Base-by-base conservation (phyloP, 2,113 vertebrate species). In the Megalops atlanticus region DNA sequence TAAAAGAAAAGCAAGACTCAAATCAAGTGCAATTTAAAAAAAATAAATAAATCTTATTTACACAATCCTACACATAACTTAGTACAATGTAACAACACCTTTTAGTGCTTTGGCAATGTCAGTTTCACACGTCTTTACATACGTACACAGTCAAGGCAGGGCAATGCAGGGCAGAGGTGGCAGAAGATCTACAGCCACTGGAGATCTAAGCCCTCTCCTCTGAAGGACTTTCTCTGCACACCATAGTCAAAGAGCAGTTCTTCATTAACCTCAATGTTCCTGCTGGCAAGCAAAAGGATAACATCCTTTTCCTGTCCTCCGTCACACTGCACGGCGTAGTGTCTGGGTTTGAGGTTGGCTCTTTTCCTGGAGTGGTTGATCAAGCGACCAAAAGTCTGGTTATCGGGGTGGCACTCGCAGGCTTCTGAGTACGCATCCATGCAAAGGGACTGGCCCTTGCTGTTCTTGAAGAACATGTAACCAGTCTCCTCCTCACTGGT, bases 171-270 rank as follows among this genome's bases (percentile, higher is more conserved):
- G n/a, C n/a, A n/a, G n/a, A n/a, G n/a, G n/a, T n/a, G n/a, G n/a
- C n/a, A n/a, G n/a, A n/a, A n/a, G 38, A 21, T 33, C 47, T 21
- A 74, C 72, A 82, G 8, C 80, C 80, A 77, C 10, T 1, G 1
- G 10, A 82, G 54, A 18, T 82, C 80, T 41, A 69, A 27, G 15
- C 80, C 80, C n/a, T 82, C 80, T 43, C 74, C 74, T 18, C n/a
- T 33, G 54, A 77, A 77, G 0, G 80, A 77, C n/a, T 27, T 77
- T 36, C 41, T 82, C 11, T 47, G 27, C n/a, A 82, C n/a, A 21
- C 74, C 74, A 82, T 82, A 68, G 31, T 82, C 74, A 27, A 82
- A 82, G 0, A 49, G 24, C 8, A 82, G 58, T 69, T 82, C 74
- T 2, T 82, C 80, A 15, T 38, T 41, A 0, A 69, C 36, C 3